Percentiles rank a stretch among this genome's conserved stretches.
Conservation (phyloP, 2,888 invertebrate species). For the Oscheius onirici region DNA sequence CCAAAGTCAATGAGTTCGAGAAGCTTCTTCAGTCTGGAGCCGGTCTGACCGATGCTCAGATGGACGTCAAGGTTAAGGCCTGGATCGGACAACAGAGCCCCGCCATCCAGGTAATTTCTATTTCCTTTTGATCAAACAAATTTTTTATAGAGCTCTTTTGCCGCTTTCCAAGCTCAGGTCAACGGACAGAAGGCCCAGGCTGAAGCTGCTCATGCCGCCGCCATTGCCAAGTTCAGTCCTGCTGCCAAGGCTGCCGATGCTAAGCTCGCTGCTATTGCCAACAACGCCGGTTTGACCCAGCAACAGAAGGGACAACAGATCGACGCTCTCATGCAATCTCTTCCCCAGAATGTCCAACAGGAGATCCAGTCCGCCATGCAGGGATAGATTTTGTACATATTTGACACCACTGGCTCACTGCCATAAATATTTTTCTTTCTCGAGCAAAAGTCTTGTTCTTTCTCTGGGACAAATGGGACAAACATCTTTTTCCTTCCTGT, state of each 20-base stretch:
- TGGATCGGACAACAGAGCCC: constrained; percentile 49
- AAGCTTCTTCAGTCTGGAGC: constrained; percentile 47
- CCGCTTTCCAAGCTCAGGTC: constrained; percentile 55
- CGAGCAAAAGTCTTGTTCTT: background rate
- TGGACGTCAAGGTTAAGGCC: constrained; percentile 60
- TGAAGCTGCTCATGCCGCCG: constrained; percentile 62
- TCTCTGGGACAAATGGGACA: background rate
- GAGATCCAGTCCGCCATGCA: constrained; percentile 61
- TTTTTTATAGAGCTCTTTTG: constrained; percentile 57
- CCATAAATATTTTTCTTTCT: constrained; percentile 24
- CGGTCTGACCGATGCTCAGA: constrained; percentile 56
- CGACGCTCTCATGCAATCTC: constrained; percentile 52
- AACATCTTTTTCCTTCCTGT: background rate
- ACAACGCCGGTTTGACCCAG: constrained; percentile 56
- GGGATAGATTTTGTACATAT: constrained; percentile 28
- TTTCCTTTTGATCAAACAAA: background rate
- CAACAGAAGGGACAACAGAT: constrained; percentile 63
- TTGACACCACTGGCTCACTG: background rate
- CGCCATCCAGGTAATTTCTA: constrained; percentile 26
- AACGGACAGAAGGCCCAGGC: constrained; percentile 34
- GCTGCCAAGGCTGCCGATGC: constrained; percentile 58
- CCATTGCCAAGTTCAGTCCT: constrained; percentile 61
- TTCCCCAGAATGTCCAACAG: constrained; percentile 57
- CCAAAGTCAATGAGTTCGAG: constrained; percentile 52
- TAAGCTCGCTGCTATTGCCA: constrained; percentile 62